Percentiles rank a stretch among this genome's conserved stretches.
Evolutionary conservation across 2,113 vertebrate species (phyloP).

Genomic region (Odocoileus hemionus): DNA sequence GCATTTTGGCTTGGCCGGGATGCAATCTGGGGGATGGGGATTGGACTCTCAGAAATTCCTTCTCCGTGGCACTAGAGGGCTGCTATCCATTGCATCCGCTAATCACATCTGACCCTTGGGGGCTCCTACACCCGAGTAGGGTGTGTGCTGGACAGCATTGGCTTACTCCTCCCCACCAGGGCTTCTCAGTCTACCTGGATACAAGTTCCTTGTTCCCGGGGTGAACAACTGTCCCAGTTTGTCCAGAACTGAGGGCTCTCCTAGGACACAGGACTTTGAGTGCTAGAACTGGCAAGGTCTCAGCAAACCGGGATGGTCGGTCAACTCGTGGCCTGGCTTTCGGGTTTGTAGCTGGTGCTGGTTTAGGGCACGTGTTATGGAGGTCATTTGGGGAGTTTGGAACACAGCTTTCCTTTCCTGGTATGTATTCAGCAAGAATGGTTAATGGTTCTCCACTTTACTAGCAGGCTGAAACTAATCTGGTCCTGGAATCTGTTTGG

Average conservation of each 20-base stretch:
- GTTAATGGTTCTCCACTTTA: slow-evolving; percentile 67
- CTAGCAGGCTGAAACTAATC: slow-evolving; percentile 67
- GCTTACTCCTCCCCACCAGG: neutral
- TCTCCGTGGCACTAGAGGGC: neutral
- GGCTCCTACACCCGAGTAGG: neutral
- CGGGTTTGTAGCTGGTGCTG: neutral
- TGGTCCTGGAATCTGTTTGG: slow-evolving; percentile 62
- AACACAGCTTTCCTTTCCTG: neutral
- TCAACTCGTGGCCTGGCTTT: neutral
- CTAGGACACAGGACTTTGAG: neutral
- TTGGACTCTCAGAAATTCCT: neutral
- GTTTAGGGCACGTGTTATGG: neutral
- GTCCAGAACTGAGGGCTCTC: neutral
- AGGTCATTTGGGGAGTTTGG: neutral
- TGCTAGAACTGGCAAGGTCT: neutral
- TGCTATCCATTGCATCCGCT: neutral
- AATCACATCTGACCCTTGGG: neutral
- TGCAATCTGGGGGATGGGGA: neutral
- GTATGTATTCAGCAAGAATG: neutral
- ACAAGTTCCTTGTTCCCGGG: neutral
- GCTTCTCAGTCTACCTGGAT: neutral
- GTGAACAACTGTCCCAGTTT: neutral
- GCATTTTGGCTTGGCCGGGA: neutral
- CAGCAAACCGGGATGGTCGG: neutral
- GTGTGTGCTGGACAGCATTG: neutral